Evolutionary conservation across 2,113 vertebrate species (phyloP), one percentile per base, ranked within the genome.

Genomic region (Bubo scandiacus): DNA sequence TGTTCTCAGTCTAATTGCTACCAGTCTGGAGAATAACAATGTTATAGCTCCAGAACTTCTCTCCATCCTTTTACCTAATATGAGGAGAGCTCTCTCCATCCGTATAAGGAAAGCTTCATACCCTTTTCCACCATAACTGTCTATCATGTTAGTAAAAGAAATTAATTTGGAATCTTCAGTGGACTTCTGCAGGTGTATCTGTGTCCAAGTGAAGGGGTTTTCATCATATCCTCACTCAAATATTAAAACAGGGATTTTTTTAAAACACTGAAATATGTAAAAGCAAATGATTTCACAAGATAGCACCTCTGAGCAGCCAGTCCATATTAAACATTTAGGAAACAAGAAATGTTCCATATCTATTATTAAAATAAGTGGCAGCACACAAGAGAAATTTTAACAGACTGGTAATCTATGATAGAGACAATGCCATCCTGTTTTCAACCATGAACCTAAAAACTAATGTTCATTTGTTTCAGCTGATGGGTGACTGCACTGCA

Each of bases 271-370:
- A 49, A 51, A 32, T 61, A 62, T 32, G 27, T 58, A n/a, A 71
- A 83, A 84, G 27, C 23, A 88, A 78, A 51, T 30, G 6, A 67
- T 81, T 92, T 86, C 57, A 59, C 29, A 23, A 42, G 42, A 21
- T 13, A 70, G 15, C 54, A 74, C 63, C 67, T 86, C 36, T 9
- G 21, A 92, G 59, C 52, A 74, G 42, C 47, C 55, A 38, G 59
- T 40, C 43, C 30, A 4, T 85, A 75, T 91, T 84, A 92, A 96
- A 89, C 81, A 89, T 94, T 89, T 52, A 93, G 90, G 71, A 73
- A 94, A 94, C 12, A 73, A 88, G 79, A 80, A 93, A 61, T 93
- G 66, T 82, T 77, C 36, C 4, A 0, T 77, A 58, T 91, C 15
- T 88, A 61, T 94, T 90, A 90, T 94, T 94, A 54, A 90, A 80